Percentiles rank a stretch among this genome's conserved stretches.
Evolutionary conservation across 2,888 invertebrate species (phyloP).

Genomic region (Leptinotarsa rubiginosa): DNA sequence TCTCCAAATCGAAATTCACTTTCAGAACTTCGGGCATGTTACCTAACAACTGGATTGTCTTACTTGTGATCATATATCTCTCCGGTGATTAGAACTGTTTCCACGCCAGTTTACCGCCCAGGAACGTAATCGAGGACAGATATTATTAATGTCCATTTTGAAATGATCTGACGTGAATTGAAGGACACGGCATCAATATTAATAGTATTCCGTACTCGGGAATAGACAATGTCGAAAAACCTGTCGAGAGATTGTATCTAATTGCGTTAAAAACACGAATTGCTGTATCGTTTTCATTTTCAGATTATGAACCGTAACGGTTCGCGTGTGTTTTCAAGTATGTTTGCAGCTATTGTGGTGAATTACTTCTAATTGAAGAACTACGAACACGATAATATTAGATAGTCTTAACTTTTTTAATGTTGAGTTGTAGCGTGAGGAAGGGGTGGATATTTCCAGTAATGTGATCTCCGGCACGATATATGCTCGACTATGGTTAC

Average conservation of each 20-base stretch:
- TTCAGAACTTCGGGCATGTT: not conserved
- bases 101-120: conserved; percentile 5
- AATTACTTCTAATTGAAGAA: conserved; percentile 27
- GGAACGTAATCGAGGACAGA: not conserved
- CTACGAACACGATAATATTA: not conserved
- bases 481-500: too few species aligned
- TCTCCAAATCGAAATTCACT: conserved; percentile 2
- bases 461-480: too few species aligned
- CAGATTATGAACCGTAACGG: conserved; percentile 18
- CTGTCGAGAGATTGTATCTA: conserved; percentile 24
- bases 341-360: conserved; percentile 14
- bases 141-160: conserved; percentile 18
- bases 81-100: conserved; percentile 8
- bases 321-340: conserved; percentile 25
- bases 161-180: conserved; percentile 2
- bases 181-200: conserved; percentile 12
- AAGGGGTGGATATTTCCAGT: too few species aligned
- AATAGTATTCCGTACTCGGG: not conserved
- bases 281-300: conserved; percentile 12
- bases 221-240: conserved; percentile 11
- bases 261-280: conserved; percentile 20
- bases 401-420: too few species aligned
- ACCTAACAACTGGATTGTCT: not conserved
- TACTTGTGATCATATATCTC: not conserved
- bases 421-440: too few species aligned